phyloP scores from a whole-genome alignment of 2,113 vertebrate genomes.

The Nycticorax nycticorax region DNA sequence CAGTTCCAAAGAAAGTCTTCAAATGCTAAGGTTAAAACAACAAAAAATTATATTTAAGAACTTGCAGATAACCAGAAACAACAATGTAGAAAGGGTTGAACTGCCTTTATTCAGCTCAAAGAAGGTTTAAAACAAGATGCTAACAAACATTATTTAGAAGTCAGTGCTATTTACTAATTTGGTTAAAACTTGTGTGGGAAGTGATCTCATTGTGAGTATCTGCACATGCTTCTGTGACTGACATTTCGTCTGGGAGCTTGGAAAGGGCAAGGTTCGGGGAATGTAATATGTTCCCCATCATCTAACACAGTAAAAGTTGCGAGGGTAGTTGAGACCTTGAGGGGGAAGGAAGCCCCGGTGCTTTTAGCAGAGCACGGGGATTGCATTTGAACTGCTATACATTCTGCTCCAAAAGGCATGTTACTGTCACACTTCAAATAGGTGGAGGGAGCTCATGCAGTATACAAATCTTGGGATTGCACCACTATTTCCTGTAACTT shows the following conservation, averaged over 20 bases:
- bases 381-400: neutral
- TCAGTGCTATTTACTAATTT: neutral
- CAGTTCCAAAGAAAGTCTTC: neutral
- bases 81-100: neutral
- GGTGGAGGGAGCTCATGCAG: neutral
- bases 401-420: neutral
- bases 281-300: neutral
- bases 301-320: neutral
- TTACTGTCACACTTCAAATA: neutral
- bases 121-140: neutral
- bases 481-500: neutral
- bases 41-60: neutral
- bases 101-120: neutral
- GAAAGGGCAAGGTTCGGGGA: neutral
- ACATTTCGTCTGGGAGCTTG: neutral
- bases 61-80: neutral
- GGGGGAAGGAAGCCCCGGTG: rapidly evolving
- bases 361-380: neutral
- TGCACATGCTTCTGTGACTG: neutral
- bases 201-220: neutral
- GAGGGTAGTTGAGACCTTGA: neutral
- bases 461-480: neutral
- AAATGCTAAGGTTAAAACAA: neutral
- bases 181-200: neutral
- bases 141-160: neutral